Conservation (phyloP, 2,797 vertebrate species). For the Pseudopleuronectes americanus region DNA sequence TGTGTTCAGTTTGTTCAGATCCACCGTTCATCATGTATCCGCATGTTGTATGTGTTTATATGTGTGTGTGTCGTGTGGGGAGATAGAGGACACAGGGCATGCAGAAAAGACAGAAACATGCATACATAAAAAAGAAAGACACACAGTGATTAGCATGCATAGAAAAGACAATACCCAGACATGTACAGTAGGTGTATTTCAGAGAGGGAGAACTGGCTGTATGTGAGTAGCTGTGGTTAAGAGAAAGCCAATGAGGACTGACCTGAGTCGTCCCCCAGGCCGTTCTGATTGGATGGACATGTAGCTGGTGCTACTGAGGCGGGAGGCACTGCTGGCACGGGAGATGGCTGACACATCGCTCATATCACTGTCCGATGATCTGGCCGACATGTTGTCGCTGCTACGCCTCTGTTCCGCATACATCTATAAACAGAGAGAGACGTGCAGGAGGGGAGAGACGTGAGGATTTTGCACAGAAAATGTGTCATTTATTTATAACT, state of each 20-base stretch:
- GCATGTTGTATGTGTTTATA: not conserved
- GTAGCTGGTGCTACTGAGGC: conserved; percentile 98
- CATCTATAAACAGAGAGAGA: conserved; percentile 68
- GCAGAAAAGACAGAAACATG: conserved; percentile 58
- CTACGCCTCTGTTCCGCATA: conserved; percentile 94
- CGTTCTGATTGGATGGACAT: conserved; percentile 98
- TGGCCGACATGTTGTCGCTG: conserved; percentile 96
- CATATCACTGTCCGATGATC: conserved; percentile 96
- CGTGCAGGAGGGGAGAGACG: not conserved
- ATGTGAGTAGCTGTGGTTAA: not conserved
- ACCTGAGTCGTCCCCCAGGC: conserved; percentile 94
- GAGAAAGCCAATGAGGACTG: conserved; percentile 54
- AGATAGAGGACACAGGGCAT: conserved; percentile 28
- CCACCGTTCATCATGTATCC: conserved; percentile 15
- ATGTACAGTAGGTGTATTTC: not conserved
- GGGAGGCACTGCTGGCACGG: conserved; percentile 97
- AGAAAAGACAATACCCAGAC: not conserved
- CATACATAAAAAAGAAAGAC: conserved; percentile 67
- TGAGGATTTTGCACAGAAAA: not conserved
- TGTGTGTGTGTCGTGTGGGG: conserved; percentile 6
- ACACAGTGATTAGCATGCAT: conserved; percentile 70
- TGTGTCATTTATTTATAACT: too few relatives aligned
- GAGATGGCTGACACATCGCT: conserved; percentile 96
- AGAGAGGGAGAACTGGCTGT: not conserved
- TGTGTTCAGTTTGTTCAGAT: conserved; percentile 51